phyloP scores from a whole-genome alignment of 1,140 invertebrate species.

The Saxidomus purpurata region DNA sequence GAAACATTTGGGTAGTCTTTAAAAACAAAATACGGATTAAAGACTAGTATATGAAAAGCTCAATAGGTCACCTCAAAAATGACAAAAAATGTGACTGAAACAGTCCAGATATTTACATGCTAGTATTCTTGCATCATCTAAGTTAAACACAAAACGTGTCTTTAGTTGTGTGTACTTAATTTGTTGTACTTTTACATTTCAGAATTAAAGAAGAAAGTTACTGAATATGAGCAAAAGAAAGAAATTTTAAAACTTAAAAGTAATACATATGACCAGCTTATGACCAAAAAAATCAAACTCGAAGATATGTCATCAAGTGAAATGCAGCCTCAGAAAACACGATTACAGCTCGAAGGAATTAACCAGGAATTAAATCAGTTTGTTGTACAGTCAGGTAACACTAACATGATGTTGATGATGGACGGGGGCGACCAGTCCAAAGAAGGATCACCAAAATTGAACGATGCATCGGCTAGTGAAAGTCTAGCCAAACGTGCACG shows the following conservation, averaged over 20 bases:
- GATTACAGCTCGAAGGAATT: neutral
- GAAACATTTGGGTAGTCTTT: too few species aligned
- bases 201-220: constrained; percentile 62
- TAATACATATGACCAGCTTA: constrained; percentile 57
- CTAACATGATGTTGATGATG: neutral
- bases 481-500: neutral
- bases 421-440: neutral
- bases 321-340: neutral
- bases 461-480: neutral
- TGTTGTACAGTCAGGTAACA: neutral
- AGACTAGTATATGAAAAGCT: too few species aligned
- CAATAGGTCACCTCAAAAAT: too few species aligned
- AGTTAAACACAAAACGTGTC: too few species aligned
- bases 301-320: constrained; percentile 42
- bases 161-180: too few species aligned
- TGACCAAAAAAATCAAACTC: constrained; percentile 55
- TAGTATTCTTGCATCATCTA: too few species aligned
- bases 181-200: too few species aligned
- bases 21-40: too few species aligned
- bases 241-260: constrained; percentile 62
- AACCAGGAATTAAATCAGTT: neutral
- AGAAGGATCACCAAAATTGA: neutral
- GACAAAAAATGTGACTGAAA: too few species aligned
- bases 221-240: constrained; percentile 60
- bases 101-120: too few species aligned